Evolutionary conservation across 35 echinoderm and acorn worm species (phyloP).

Genomic region (Heliocidaris tuberculata): DNA sequence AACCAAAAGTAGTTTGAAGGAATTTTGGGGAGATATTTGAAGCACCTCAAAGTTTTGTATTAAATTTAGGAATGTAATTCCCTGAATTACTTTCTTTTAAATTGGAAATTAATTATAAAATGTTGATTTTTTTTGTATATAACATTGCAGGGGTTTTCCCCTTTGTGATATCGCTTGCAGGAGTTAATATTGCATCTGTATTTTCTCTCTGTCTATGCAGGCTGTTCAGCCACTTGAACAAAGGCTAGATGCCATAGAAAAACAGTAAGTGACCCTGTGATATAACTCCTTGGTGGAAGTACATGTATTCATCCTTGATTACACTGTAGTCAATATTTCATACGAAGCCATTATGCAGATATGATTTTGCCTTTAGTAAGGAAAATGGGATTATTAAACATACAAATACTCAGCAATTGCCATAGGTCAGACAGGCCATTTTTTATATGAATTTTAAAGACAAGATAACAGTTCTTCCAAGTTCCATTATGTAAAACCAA

Average conservation of each 20-base stretch:
- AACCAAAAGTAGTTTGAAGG: neutral
- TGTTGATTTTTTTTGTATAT: too few species aligned
- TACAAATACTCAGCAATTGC: too few species aligned
- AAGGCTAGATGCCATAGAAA: constrained; percentile 77
- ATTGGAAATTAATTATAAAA: too few species aligned
- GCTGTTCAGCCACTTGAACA: constrained; percentile 68
- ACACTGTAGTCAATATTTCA: neutral
- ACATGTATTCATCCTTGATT: neutral
- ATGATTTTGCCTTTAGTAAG: neutral
- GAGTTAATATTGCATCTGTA: neutral
- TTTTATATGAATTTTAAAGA: too few species aligned
- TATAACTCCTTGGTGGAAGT: neutral
- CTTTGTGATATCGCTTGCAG: neutral
- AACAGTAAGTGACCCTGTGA: constrained; percentile 60
- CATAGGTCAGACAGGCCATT: too few species aligned
- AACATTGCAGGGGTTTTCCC: neutral
- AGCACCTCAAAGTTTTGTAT: neutral
- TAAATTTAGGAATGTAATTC: neutral
- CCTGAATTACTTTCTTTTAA: too few species aligned
- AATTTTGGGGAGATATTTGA: neutral
- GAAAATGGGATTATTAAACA: neutral
- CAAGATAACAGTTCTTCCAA: too few species aligned
- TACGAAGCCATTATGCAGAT: neutral
- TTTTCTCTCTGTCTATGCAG: constrained; percentile 23
- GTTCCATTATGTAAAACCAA: too few species aligned